A percentile compares a stretch with the other conserved stretches of the same genome.
Evolutionary conservation across 2,888 invertebrate genomes (phyloP).

Genomic region (Pristionchus japonicus): DNA sequence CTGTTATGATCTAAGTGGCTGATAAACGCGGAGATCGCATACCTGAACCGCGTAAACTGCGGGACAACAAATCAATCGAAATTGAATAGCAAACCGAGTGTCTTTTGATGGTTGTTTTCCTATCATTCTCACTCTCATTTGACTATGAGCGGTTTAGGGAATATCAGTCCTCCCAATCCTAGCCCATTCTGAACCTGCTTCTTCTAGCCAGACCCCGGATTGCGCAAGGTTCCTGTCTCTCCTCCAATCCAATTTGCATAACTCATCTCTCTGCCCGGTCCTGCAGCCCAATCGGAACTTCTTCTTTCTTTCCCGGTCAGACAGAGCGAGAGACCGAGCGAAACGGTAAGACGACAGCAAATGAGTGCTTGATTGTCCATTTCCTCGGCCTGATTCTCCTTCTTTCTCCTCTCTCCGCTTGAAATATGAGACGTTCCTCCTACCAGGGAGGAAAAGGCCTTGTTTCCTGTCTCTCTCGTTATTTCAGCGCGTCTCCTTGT

Average conservation of each 20-base stretch:
- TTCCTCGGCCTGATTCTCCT: slow-evolving; percentile 4
- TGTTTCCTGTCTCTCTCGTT: background rate
- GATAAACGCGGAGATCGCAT: background rate
- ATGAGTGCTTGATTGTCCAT: slow-evolving; percentile 26
- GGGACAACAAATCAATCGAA: background rate
- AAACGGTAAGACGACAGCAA: background rate
- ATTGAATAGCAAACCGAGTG: no score
- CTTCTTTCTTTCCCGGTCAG: background rate
- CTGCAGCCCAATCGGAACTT: background rate
- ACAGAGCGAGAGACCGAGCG: background rate
- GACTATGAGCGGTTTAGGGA: background rate
- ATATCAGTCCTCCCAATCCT: background rate
- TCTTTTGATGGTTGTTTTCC: background rate
- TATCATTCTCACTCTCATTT: background rate
- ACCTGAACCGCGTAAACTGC: background rate
- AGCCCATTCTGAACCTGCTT: background rate
- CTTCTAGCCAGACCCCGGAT: background rate
- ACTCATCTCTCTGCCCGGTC: slow-evolving; percentile 21
- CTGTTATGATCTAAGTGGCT: background rate
- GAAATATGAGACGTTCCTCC: slow-evolving; percentile 2
- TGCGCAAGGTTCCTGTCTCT: background rate
- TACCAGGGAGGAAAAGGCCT: background rate
- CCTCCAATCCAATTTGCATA: slow-evolving; percentile 35
- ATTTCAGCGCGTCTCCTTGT: background rate
- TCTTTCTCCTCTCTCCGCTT: background rate